Percentiles rank a stretch among this genome's conserved stretches.
Evolutionary conservation across 2,888 invertebrate species (phyloP).

Genomic region (Lasioglossum pauxillum): DNA sequence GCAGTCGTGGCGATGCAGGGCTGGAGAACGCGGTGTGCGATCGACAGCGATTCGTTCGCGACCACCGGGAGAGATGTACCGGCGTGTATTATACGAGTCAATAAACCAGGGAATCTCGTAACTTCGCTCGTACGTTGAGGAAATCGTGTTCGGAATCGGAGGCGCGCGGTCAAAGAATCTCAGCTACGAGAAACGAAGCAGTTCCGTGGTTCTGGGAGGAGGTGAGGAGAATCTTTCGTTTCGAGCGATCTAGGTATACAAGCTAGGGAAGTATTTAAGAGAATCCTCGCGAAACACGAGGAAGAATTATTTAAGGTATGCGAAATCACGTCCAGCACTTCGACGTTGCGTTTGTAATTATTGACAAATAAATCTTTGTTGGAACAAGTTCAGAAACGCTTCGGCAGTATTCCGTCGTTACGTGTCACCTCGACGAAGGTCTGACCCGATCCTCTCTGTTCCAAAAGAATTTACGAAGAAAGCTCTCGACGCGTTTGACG

Average conservation of each 20-base stretch:
- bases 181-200: not conserved
- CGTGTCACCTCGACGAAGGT: not conserved
- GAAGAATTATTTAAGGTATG: slow-evolving; percentile 13
- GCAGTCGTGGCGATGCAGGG: slow-evolving; percentile 19
- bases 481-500: too few relatives aligned
- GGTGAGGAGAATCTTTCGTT: not conserved
- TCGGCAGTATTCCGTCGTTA: slow-evolving; percentile 1
- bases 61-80: slow-evolving; percentile 16
- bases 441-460: not conserved
- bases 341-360: slow-evolving; percentile 19
- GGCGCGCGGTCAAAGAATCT: slow-evolving; percentile 34
- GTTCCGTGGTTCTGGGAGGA: slow-evolving; percentile 34
- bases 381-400: not conserved
- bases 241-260: not conserved
- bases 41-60: slow-evolving; percentile 8
- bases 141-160: slow-evolving; percentile 5
- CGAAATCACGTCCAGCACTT: slow-evolving; percentile 6
- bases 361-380: slow-evolving; percentile 23
- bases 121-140: slow-evolving; percentile 1
- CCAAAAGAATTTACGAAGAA: not conserved
- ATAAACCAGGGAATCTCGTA: slow-evolving; percentile 30
- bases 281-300: not conserved
- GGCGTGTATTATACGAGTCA: slow-evolving; percentile 24
- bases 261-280: slow-evolving; percentile 7
- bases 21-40: slow-evolving; percentile 12